Percentiles rank a stretch among this genome's conserved stretches.
These are phyloP conservation scores for Ennomos fuscantarius DNA, from an alignment of 2,888 invertebrate species.

Conservation along the genomic window DNA sequence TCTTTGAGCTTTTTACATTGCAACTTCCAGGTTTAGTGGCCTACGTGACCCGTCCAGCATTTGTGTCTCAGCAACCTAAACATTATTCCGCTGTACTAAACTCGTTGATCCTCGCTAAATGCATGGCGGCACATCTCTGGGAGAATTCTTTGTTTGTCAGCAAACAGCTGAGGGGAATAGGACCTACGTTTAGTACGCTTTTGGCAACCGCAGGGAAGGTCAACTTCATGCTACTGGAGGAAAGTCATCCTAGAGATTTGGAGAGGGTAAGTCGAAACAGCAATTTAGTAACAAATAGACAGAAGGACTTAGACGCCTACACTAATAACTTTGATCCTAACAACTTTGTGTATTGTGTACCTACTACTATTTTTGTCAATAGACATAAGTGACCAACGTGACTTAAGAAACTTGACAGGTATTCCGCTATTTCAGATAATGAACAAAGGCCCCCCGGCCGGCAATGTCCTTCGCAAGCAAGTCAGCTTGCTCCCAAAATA, in stretches of 20 bases:
- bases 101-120: slow-evolving; percentile 87
- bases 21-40: slow-evolving; percentile 80
- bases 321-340: no score
- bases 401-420: no score
- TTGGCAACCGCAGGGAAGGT: slow-evolving; percentile 88
- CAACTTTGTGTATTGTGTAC: no score
- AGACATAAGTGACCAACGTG: no score
- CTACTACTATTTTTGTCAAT: no score
- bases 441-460: slow-evolving; percentile 90
- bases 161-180: slow-evolving; percentile 90
- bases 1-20: not conserved
- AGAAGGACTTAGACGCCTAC: no score
- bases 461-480: slow-evolving; percentile 87
- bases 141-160: slow-evolving; percentile 89
- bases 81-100: slow-evolving; percentile 84
- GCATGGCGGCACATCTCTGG: slow-evolving; percentile 89
- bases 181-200: slow-evolving; percentile 86
- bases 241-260: slow-evolving; percentile 89
- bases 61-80: slow-evolving; percentile 55
- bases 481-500: slow-evolving; percentile 87
- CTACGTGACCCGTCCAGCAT: slow-evolving; percentile 77
- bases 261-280: slow-evolving; percentile 83
- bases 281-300: no score
- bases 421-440: slow-evolving; percentile 82
- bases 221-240: slow-evolving; percentile 86